Percentiles rank a stretch among this genome's conserved stretches.
Evolutionary conservation across 2,797 vertebrate genomes (phyloP).

Genomic region (Ctenochaetus hawaiiensis): DNA sequence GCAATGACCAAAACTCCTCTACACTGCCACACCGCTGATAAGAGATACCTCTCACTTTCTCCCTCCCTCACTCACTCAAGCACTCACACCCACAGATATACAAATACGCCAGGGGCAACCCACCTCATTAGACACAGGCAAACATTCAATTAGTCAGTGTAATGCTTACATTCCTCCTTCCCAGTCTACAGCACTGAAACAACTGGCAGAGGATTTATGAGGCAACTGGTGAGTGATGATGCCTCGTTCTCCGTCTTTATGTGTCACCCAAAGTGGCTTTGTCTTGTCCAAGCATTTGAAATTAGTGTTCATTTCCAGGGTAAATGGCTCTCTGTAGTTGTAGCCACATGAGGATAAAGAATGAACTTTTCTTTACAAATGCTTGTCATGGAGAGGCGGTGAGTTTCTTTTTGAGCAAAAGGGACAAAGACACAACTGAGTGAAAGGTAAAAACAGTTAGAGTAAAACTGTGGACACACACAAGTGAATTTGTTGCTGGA

Average conservation of each 20-base stretch:
- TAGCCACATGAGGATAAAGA: conserved; percentile 49
- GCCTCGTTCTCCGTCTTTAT: conserved; percentile 51
- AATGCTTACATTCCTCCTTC: conserved; percentile 57
- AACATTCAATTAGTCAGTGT: conserved; percentile 78
- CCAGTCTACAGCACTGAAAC: conserved; percentile 69
- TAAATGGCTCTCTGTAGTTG: conserved; percentile 58
- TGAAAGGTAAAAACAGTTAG: not conserved
- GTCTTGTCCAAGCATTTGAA: conserved; percentile 71
- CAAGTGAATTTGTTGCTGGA: too few relatives aligned
- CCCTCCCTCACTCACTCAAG: not conserved
- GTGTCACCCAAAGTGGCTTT: conserved; percentile 66
- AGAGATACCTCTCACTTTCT: conserved; percentile 14
- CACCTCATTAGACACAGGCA: conserved; percentile 77
- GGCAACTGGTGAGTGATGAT: conserved; percentile 62
- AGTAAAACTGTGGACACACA: not conserved
- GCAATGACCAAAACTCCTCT: conserved; percentile 14
- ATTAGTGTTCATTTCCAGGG: conserved; percentile 74
- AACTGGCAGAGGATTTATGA: conserved; percentile 69
- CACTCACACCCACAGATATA: conserved; percentile 21
- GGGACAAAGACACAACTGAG: not conserved
- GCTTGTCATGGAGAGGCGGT: conserved; percentile 29
- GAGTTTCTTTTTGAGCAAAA: not conserved
- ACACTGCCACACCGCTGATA: conserved; percentile 5
- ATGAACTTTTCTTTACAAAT: conserved; percentile 56
- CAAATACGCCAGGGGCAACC: conserved; percentile 49